Conservation (phyloP, 2,113 vertebrate genomes). For the Piaya cayana region DNA sequence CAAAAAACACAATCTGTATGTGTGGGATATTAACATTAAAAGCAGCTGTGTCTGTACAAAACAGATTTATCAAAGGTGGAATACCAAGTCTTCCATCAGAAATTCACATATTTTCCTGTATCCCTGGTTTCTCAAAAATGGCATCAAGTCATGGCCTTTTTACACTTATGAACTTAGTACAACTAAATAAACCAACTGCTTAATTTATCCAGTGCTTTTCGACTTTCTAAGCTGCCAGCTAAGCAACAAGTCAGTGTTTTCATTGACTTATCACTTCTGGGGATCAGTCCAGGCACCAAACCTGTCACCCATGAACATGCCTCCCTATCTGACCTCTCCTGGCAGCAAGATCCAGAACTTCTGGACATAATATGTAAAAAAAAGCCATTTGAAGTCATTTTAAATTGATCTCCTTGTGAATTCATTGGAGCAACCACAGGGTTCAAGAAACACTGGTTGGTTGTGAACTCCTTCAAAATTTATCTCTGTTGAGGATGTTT, state of each 20-base stretch:
- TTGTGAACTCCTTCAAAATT: not conserved
- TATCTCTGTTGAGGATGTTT: not conserved
- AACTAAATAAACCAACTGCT: not conserved
- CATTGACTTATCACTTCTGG: not conserved
- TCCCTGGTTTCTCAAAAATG: not conserved
- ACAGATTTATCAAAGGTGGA: not conserved
- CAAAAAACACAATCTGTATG: not conserved
- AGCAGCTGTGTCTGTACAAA: not conserved
- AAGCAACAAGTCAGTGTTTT: not conserved
- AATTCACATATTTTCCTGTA: not conserved
- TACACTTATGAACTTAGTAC: not conserved
- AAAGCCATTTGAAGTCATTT: not conserved
- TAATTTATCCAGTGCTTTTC: not conserved
- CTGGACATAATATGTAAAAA: accelerated
- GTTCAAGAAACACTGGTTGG: not conserved
- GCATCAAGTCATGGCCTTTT: not conserved
- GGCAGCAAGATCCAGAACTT: not conserved
- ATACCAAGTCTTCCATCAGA: not conserved
- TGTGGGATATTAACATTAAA: not conserved
- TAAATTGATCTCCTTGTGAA: not conserved
- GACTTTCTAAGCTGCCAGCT: not conserved
- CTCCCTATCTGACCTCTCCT: not conserved
- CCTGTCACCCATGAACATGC: not conserved
- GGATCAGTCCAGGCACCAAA: not conserved
- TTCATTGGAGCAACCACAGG: not conserved